phyloP scores from a whole-genome alignment of 2,797 vertebrate genomes.

The Merluccius polli region DNA sequence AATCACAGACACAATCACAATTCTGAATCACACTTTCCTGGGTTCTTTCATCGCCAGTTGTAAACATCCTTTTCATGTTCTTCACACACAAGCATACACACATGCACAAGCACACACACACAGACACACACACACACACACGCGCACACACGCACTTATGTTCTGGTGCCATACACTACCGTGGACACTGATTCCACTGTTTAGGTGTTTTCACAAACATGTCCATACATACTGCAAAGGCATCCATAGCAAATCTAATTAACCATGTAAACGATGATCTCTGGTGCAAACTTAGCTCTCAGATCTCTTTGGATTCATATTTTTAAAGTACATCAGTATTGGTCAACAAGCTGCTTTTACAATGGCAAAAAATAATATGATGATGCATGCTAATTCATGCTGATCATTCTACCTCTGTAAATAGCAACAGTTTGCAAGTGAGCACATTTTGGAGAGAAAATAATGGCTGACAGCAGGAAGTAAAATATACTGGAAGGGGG shows the following conservation, averaged over 20 bases:
- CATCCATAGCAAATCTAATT: background rate
- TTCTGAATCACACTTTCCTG: slow-evolving; percentile 7
- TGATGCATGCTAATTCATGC: background rate
- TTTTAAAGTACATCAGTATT: background rate
- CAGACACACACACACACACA: slow-evolving; percentile 1
- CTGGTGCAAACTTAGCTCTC: background rate
- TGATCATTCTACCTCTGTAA: background rate
- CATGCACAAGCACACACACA: slow-evolving; percentile 14
- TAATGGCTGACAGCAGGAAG: background rate
- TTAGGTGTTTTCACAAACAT: background rate
- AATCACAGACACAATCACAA: slow-evolving; percentile 11
- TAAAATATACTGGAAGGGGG: background rate
- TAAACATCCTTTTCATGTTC: slow-evolving; percentile 1
- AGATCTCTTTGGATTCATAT: background rate
- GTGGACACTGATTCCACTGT: background rate
- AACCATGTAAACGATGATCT: background rate
- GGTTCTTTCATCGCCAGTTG: background rate
- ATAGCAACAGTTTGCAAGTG: background rate
- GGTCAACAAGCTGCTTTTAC: background rate
- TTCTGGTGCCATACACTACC: background rate
- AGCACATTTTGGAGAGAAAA: background rate
- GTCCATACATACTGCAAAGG: background rate
- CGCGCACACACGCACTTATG: background rate
- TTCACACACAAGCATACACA: slow-evolving; percentile 25
- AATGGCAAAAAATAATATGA: background rate